phyloP scores from a whole-genome alignment of 2,888 invertebrate species.

The Scotopteryx bipunctaria region DNA sequence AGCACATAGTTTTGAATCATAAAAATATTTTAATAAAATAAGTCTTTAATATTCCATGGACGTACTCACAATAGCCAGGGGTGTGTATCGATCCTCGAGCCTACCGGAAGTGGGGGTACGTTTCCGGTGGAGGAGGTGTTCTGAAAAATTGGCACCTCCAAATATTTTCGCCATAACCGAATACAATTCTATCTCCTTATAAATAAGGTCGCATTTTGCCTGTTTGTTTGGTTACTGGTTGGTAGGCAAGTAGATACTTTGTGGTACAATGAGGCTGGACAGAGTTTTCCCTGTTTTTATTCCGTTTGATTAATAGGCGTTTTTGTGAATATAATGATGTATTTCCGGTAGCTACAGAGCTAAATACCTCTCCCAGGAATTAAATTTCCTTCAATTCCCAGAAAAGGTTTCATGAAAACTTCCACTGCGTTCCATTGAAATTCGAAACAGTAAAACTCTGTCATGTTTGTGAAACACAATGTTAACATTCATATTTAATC shows the following conservation, averaged over 20 bases:
- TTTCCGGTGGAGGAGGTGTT: slow-evolving; percentile 74
- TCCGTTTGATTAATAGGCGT: slow-evolving; percentile 40
- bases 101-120: slow-evolving; percentile 73
- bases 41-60: slow-evolving; percentile 50
- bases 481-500: slow-evolving; percentile 22
- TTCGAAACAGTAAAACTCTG: slow-evolving; percentile 7
- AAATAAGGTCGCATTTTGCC: slow-evolving; percentile 42
- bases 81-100: slow-evolving; percentile 77
- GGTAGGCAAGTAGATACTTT: slow-evolving; percentile 47
- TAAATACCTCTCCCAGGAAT: slow-evolving; percentile 3
- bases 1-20: neutral
- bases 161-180: slow-evolving; percentile 50
- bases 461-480: slow-evolving; percentile 17
- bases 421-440: slow-evolving; percentile 9
- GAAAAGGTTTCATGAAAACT: slow-evolving; percentile 7
- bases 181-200: slow-evolving; percentile 45
- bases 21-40: slow-evolving; percentile 16
- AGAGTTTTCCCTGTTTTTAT: slow-evolving; percentile 51
- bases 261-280: slow-evolving; percentile 47
- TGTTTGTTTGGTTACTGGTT: no score
- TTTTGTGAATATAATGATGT: slow-evolving; percentile 34
- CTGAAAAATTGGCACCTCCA: slow-evolving; percentile 81
- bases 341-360: slow-evolving; percentile 23
- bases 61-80: slow-evolving; percentile 63
- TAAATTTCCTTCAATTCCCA: slow-evolving; percentile 7